Percentiles rank a stretch among this genome's conserved stretches.
Conservation (phyloP, 2,113 vertebrate genomes). For the Riparia riparia region DNA sequence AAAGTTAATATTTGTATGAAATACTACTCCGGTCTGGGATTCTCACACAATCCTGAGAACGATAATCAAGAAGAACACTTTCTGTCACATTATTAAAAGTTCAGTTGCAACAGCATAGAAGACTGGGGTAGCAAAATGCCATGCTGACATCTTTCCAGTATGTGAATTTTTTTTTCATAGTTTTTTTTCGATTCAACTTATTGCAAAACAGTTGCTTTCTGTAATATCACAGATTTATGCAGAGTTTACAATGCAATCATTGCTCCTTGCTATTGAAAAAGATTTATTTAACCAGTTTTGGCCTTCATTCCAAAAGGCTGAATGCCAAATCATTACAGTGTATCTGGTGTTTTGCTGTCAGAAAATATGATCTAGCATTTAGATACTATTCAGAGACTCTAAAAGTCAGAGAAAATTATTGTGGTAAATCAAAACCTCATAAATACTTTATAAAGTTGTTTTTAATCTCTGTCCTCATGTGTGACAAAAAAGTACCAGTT, state of each 20-base stretch:
- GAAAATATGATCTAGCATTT: slow-evolving; percentile 75
- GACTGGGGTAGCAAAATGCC: slow-evolving; percentile 4
- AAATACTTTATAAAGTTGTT: slow-evolving; percentile 68
- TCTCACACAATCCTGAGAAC: not conserved
- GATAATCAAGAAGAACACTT: not conserved
- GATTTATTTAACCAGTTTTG: slow-evolving; percentile 69
- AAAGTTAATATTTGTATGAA: slow-evolving; percentile 40
- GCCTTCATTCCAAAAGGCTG: slow-evolving; percentile 63
- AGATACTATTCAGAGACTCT: slow-evolving; percentile 63
- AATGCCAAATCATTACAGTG: slow-evolving; percentile 71
- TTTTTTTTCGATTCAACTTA: not conserved
- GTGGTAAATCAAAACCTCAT: slow-evolving; percentile 71
- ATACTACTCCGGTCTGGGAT: not conserved
- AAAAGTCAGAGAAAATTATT: slow-evolving; percentile 66
- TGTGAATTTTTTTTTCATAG: not conserved
- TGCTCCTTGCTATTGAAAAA: slow-evolving; percentile 68
- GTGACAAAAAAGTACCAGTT: slow-evolving; percentile 68
- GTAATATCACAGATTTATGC: slow-evolving; percentile 66
- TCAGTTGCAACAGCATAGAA: not conserved
- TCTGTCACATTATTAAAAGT: slow-evolving; percentile 13
- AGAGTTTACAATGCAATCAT: slow-evolving; percentile 68
- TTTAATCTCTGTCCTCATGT: slow-evolving; percentile 61
- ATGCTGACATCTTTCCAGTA: slow-evolving; percentile 3
- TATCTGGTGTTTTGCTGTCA: slow-evolving; percentile 74
- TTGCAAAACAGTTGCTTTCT: slow-evolving; percentile 63